Base-by-base conservation (phyloP, 2,888 invertebrate genomes). In the Prosapia bicincta region DNA sequence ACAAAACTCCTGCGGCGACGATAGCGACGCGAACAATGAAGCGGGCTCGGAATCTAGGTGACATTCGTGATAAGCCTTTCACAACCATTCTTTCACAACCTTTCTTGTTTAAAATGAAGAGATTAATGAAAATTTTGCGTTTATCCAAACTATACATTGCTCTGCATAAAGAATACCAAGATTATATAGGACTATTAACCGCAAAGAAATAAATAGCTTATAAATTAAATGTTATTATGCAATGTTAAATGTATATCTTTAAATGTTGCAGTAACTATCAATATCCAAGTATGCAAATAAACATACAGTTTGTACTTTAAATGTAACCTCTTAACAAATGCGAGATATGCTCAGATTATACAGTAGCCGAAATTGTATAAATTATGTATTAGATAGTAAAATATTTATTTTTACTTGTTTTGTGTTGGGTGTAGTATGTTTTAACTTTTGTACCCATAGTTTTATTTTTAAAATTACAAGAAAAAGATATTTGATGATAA, bases 21-120 rank as follows among this genome's bases (percentile, higher is more conserved):
- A 81, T 76, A 81, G 80, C 77, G 82, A 81, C 30, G 80, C 78
- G 7, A 79, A 79, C 77, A 81, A 81, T 78, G 81, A 81, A 26
- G 78, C 79, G 30, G 77, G 79, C 43, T 80, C 81, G n/a, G 82
- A 81, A 69, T 81, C 80, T 76, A 81, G 81, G 79, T 82, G 81
- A 82, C 81, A 73, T 66, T 67, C 72, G 69, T 26, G n/a, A n/a
- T n/a, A n/a, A n/a, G n/a, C n/a, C n/a, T n/a, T n/a, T n/a, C n/a
- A n/a, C n/a, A n/a, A n/a, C n/a, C n/a, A n/a, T n/a, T n/a, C n/a
- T n/a, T n/a, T n/a, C 54, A 20, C 20, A 54, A 5, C 20, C 5
- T 54, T 54, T 54, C 3, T 3, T 2, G 0, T 5, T 54, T 3
- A 20, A 54, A 20, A 54, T 54, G 54, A n/a, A 54, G 20, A 54